Evolutionary conservation across 2,888 invertebrate genomes (phyloP), one percentile per base, ranked within the genome.

Genomic region (Oeneis ivallda): DNA sequence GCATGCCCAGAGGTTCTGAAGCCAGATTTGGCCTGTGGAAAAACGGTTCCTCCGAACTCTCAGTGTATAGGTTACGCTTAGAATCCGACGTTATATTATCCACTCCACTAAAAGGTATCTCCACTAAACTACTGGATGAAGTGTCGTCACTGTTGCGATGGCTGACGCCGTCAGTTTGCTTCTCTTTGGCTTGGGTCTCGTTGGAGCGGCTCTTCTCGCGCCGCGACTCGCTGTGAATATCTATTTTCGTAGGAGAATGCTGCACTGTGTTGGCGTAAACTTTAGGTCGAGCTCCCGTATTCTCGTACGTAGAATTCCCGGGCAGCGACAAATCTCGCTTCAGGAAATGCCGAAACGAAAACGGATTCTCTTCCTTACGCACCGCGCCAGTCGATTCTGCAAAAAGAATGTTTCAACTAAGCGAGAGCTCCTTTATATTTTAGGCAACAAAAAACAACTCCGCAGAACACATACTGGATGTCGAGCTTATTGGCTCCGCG

Each of bases 331-430:
- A 79, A 75, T 95, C 95, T 74, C 95, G 93, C 79, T 95, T 95
- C 74, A 97, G 85, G 82, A 97, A 97, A 82, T 96, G 96, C 81
- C 96, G 96, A 77, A 97, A 96, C 64, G 97, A 97, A 85, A 97
- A 96, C 3, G 96, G 95, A 85, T 96, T 96, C 74, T 96, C 96
- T 78, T 96, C 96, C 74, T 93, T 92, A 61, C 93, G 90, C 67
- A 90, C 83, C 41, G 84, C 84, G 26, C 92, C 92, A 67, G 88
- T 83, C 64, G 87, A 87, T 80, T 86, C 84, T 87, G 86, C 67
- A 86, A 89, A 75, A 78, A 81, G 82, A 83, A 81, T 70, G 71
- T 76, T 77, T 69, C 69, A 70, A 76, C 68, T 50, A 67, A 78
- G 70, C 56, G 70, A 80, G 76, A 79, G 82, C 81, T 79, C 73